Evolutionary conservation across 1,140 invertebrate genomes (phyloP).

Genomic region (Rhopalosiphum maidis): DNA sequence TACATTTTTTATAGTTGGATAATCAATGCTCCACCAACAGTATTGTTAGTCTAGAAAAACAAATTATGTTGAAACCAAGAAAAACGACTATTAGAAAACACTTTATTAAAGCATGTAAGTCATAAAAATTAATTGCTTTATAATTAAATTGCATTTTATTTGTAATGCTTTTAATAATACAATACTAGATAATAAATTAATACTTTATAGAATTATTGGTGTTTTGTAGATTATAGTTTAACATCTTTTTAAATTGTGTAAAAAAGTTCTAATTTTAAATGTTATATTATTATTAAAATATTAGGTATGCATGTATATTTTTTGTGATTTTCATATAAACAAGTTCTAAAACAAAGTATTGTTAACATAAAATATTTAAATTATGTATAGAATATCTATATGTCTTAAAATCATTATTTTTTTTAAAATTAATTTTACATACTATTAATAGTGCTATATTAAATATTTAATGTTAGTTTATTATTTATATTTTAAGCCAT

Average conservation of each 20-base stretch:
- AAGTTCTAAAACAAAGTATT: too few species aligned
- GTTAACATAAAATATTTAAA: too few species aligned
- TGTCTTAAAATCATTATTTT: too few species aligned
- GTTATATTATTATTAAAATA: too few species aligned
- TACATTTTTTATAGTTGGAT: slow-evolving; percentile 8
- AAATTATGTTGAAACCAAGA: background rate
- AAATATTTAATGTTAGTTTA: background rate
- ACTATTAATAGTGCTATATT: background rate
- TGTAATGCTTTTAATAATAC: background rate
- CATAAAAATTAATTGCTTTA: background rate
- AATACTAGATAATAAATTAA: background rate
- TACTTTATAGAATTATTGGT: background rate
- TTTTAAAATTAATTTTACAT: background rate
- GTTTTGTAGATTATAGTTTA: too few species aligned
- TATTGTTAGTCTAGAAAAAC: background rate
- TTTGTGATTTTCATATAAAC: too few species aligned
- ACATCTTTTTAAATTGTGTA: too few species aligned
- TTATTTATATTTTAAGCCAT: background rate
- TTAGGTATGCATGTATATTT: too few species aligned
- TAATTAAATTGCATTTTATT: background rate
- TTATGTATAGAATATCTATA: background rate
- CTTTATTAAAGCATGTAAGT: background rate
- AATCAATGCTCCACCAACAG: slow-evolving; percentile 36
- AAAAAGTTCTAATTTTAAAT: too few species aligned
- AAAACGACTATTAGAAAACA: background rate